Evolutionary conservation across 2,113 vertebrate genomes (phyloP).

Genomic region (Carettochelys insculpta): DNA sequence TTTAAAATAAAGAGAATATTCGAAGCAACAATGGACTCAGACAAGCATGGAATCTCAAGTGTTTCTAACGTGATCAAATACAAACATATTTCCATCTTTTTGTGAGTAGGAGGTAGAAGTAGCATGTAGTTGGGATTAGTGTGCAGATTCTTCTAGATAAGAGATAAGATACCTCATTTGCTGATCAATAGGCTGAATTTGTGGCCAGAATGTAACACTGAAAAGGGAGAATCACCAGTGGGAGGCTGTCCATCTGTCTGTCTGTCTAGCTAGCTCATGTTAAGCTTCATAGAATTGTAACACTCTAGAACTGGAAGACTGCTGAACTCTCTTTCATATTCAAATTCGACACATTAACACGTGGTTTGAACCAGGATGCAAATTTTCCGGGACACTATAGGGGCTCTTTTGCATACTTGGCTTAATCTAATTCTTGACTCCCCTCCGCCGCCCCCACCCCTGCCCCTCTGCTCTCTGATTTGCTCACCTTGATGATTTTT

Average conservation of each 20-base stretch:
- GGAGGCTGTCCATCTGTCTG: not conserved
- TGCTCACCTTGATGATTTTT: too few relatives aligned
- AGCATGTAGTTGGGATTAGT: conserved; percentile 28
- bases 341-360: too few relatives aligned
- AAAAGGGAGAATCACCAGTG: not conserved
- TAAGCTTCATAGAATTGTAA: too few relatives aligned
- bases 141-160: conserved; percentile 27
- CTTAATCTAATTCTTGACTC: too few relatives aligned
- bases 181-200: conserved; percentile 12
- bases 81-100: conserved; percentile 29
- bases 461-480: too few relatives aligned
- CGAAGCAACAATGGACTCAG: not conserved
- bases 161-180: conserved; percentile 28
- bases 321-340: too few relatives aligned
- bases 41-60: conserved; percentile 31
- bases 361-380: too few relatives aligned
- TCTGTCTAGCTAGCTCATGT: too few relatives aligned
- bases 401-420: too few relatives aligned
- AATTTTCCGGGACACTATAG: too few relatives aligned
- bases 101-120: conserved; percentile 28
- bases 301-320: too few relatives aligned
- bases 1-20: conserved; percentile 21
- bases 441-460: too few relatives aligned
- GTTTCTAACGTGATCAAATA: conserved; percentile 11
- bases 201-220: not conserved